Base-by-base conservation (phyloP, 2,113 vertebrate genomes). In the Chloebia gouldiae region DNA sequence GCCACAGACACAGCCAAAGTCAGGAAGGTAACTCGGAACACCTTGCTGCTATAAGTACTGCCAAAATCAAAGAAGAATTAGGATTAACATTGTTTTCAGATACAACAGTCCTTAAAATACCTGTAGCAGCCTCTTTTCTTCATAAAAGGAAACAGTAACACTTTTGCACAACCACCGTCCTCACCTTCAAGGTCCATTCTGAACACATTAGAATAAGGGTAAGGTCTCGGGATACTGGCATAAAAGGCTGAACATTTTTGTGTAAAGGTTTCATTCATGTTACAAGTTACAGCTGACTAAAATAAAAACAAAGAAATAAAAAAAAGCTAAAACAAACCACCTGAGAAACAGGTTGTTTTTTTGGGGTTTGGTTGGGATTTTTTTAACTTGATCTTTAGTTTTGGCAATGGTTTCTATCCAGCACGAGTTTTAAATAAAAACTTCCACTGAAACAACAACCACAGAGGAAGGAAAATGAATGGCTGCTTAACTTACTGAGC, bases 41-140 rank as follows among this genome's bases (percentile, higher is more conserved):
- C 98, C 90, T 98, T 99, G 76, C 98, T 98, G 28, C 99, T 99
- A 95, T 99, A 99, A 37, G 99, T 98, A 79, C 99, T 99, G 97
- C 11, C 64, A 79, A 92, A 95, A 49, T 22, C 39, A 96, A 11
- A 91, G 7, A 88, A 49, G 24, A 59, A 57, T 94, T 4, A 95
- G 17, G 11, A 63, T 60, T 88, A 88, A 51, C 3, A 40, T 1
- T 5, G 2, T 27, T 68, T 42, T 42, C 81, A 63, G 7, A 78
- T 23, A n/a, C 13, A 82, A 45, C 0, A 66, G 42, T 35, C 16
- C 22, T 76, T n/a, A 37, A 71, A 80, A 64, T 50, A 13, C 28
- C n/a, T 69, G 35, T 30, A 75, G 39, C 15, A 66, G 16, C 2
- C 18, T 51, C 5, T 51, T 75, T 75, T 54, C 53, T 76, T 73